Percentiles rank a stretch among this genome's conserved stretches.
phyloP scores from a whole-genome alignment of 2,888 invertebrate genomes.

The Lepetodrilus schrolli region DNA sequence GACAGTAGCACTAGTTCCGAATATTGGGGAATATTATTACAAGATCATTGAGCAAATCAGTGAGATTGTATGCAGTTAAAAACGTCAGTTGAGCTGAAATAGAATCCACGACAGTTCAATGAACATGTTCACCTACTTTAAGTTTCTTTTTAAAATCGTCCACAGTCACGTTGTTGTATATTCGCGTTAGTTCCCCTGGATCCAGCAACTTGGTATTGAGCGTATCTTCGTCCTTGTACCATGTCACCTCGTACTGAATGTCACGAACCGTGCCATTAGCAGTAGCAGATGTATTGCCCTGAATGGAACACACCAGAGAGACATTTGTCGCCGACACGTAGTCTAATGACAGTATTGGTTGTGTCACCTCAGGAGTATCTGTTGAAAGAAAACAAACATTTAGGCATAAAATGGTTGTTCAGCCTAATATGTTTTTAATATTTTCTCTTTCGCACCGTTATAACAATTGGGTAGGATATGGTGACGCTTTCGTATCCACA shows the following conservation, averaged over 20 bases:
- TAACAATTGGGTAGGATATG: no score
- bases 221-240: slow-evolving; percentile 40
- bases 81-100: neutral
- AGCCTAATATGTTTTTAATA: no score
- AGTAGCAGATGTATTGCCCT: neutral
- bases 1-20: no score
- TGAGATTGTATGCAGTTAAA: no score
- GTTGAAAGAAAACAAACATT: no score
- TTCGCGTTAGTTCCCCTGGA: neutral
- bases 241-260: slow-evolving; percentile 47
- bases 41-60: no score
- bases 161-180: slow-evolving; percentile 21
- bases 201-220: slow-evolving; percentile 35
- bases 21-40: no score
- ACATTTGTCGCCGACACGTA: neutral
- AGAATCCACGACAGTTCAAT: no score
- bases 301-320: neutral
- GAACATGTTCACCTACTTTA: no score
- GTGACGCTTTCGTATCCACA: no score
- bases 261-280: slow-evolving; percentile 30
- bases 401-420: no score
- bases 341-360: neutral
- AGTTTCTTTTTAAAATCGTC: slow-evolving; percentile 35
- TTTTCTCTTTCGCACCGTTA: no score
- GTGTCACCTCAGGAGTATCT: neutral